Base-by-base conservation (phyloP, 2,113 vertebrate species). In the Parus major region DNA sequence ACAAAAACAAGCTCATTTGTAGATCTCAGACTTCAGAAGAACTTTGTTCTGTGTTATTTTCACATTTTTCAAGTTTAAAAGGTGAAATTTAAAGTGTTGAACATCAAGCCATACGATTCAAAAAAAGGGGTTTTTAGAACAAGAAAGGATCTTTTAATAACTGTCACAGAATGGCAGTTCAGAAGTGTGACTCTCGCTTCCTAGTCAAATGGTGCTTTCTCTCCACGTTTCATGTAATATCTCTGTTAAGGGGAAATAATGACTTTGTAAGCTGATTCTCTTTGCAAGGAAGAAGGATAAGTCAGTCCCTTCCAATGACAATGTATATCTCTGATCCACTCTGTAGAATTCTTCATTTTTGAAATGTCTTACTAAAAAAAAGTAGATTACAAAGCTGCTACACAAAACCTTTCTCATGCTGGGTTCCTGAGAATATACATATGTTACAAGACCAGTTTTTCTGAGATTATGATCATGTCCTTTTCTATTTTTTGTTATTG, bases 71-170 rank as follows among this genome's bases (percentile, higher is more conserved):
- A 72, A 82, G 50, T 76, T 80, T 47, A 82, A 94, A 94, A 88
- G 79, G 75, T 88, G 85, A 91, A 89, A 91, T 90, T 59, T 81
- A 90, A 93, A 90, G 66, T 61, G 63, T 52, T 61, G 73, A 90
- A 90, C 50, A 90, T 82, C 78, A 94, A 87, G 22, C 42, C 41
- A 27, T 46, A 27, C 12, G 69, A 90, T 72, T 87, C 11, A 72
- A n/a, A 36, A 80, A 28, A 60, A 50, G 2, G 18, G 46, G 4
- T 80, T 59, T 69, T 80, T 79, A 80, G 66, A 88, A 88, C 77
- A 94, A 80, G 66, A 92, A 87, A 94, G n/a, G 23, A 65, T 94
- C 66, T 95, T 94, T 92, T 71, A 94, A 89, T 85, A 95, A 93
- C 65, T 89, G 77, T 76, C 84, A 87, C 61, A 93, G 77, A 86